phyloP scores from a whole-genome alignment of 2,888 invertebrate genomes.

The Rhagonycha fulva region DNA sequence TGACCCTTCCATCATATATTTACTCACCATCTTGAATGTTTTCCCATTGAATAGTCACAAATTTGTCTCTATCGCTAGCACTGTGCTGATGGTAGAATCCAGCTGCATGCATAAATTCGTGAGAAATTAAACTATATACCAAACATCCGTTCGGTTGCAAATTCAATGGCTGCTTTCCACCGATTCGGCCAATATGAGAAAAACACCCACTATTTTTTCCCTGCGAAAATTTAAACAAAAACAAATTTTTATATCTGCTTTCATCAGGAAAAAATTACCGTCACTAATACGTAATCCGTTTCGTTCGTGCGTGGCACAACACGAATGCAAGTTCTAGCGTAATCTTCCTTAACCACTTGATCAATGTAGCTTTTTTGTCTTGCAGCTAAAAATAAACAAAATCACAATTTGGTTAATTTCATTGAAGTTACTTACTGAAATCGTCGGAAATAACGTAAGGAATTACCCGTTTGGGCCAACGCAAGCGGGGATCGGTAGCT shows the following conservation, averaged over 20 bases:
- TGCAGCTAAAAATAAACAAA: not conserved
- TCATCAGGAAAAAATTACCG: not conserved
- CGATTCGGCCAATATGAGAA: not conserved
- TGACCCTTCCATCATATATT: not conserved
- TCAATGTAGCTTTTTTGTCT: not conserved
- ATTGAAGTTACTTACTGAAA: not conserved
- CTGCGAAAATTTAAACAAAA: not conserved
- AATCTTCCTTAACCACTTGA: not conserved
- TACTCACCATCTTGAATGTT: slow-evolving; percentile 60
- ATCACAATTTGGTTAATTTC: not conserved
- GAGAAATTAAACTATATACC: slow-evolving; percentile 57
- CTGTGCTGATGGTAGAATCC: slow-evolving; percentile 87
- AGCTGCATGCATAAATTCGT: slow-evolving; percentile 79
- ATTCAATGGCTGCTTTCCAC: not conserved
- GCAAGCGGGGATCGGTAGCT: not conserved
- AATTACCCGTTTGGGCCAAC: slow-evolving; percentile 1
- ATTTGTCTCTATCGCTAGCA: slow-evolving; percentile 75
- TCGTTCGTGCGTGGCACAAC: not conserved
- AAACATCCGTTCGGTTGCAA: not conserved
- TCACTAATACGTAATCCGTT: not conserved
- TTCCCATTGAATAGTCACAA: slow-evolving; percentile 72
- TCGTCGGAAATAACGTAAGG: not conserved
- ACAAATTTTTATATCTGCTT: not conserved
- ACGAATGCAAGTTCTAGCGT: not conserved
- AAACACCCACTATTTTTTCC: not conserved